Evolutionary conservation across 2,113 vertebrate genomes (phyloP), one percentile per base, ranked within the genome.

Genomic region (Anolis carolinensis): DNA sequence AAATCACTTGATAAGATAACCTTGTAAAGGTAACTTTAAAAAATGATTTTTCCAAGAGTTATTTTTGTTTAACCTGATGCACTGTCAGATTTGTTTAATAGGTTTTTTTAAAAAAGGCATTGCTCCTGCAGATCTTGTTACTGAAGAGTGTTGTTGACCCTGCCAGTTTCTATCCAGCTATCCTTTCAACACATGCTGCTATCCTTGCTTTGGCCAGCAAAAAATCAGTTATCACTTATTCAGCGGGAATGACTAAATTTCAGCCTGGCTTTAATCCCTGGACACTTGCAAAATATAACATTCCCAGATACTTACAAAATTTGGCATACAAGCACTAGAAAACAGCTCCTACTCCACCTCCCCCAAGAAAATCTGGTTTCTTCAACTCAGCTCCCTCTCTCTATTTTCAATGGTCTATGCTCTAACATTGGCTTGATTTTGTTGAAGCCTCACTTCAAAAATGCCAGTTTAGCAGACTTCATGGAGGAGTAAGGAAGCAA

Each of bases 241-340:
- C 92, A 91, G 91, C 90, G 92, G 62, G 92, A 94, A 72, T 78
- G 72, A 76, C 62, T 27, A 87, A 78, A 87, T 85, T 90, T 85
- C 76, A 93, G 34, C 34, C 76, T 87, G 55, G 48, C 32, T 93
- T 48, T 87, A 87, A 92, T 93, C 92, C 62, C 62, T 25, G 76
- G 91, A 82, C n/a, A 72, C 76, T 92, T 90, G 88, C 78, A 71
- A 89, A 93, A 89, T 79, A 82, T 8, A 30, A 20, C 70, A 65
- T 11, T 2, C 18, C 78, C 63, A 0, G 0, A 44, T 44, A 44
- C 39, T 44, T 44, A 44, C 39, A 44, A 44, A 44, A 7, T 78
- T 70, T 50, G 90, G 36, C 52, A 81, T 75, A 18, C 39, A 87
- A 74, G 76, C 27, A 48, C 23, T 83, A 81, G 48, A 78, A 62